phyloP scores from a whole-genome alignment of 2,888 invertebrate species.

The Choristoneura rosaceana region DNA sequence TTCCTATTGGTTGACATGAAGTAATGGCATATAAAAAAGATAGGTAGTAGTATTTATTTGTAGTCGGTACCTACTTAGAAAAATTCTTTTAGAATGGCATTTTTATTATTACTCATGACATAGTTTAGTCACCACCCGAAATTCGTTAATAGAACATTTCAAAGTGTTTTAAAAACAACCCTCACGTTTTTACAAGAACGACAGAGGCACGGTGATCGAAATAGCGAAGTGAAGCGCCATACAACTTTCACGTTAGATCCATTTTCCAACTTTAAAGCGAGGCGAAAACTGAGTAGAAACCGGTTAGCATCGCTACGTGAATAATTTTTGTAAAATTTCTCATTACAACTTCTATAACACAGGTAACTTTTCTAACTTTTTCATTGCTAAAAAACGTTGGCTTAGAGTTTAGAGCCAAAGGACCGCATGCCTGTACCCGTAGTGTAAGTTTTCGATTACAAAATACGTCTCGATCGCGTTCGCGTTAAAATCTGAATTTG shows the following conservation, averaged over 20 bases:
- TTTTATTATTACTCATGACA: no score
- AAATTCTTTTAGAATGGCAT: no score
- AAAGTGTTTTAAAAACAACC: neutral
- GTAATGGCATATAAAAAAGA: no score
- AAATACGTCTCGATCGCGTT: no score
- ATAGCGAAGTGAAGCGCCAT: neutral
- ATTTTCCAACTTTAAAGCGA: neutral
- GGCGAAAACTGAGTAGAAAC: neutral
- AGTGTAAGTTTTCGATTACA: no score
- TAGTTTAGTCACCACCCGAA: no score
- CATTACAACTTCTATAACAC: neutral
- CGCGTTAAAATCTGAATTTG: no score
- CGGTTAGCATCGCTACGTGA: neutral
- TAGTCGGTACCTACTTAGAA: no score
- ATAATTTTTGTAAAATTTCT: neutral
- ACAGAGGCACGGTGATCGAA: neutral
- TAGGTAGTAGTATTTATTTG: no score
- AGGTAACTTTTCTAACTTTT: neutral
- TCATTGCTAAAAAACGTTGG: conserved; percentile 1
- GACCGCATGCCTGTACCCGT: neutral
- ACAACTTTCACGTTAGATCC: neutral
- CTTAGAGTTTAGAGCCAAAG: conserved; percentile 12
- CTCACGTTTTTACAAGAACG: neutral
- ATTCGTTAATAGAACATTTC: no score
- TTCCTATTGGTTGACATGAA: no score